Evolutionary conservation across 53 echinoderm and acorn worm genomes (phyloP).

Genomic region (Pentamera pediparva): DNA sequence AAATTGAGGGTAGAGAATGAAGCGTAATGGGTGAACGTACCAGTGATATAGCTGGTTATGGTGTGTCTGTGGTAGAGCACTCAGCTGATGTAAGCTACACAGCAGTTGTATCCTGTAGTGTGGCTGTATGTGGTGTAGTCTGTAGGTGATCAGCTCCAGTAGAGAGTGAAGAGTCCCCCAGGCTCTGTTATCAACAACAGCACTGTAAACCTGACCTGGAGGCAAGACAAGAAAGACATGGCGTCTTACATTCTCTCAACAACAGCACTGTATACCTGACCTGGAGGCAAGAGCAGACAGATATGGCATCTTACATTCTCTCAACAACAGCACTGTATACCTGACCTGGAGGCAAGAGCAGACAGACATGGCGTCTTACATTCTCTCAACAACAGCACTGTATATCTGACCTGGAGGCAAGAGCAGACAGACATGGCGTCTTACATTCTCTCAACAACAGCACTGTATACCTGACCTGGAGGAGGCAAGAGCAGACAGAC

Average conservation of each 20-base stretch:
- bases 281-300: conserved; percentile 28
- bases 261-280: conserved; percentile 76
- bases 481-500: not conserved
- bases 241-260: too few species aligned
- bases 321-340: conserved; percentile 75
- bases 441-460: too few species aligned
- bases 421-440: not conserved
- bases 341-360: conserved; percentile 46
- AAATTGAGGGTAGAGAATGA: too few species aligned
- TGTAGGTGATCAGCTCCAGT: conserved; percentile 81
- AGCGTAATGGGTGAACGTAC: too few species aligned
- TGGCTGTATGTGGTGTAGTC: conserved; percentile 88
- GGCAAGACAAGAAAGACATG: not conserved
- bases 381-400: conserved; percentile 70
- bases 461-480: too few species aligned
- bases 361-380: not conserved
- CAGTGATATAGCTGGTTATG: conserved; percentile 90
- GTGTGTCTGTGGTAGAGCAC: conserved; percentile 72
- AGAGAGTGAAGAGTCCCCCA: conserved; percentile 95
- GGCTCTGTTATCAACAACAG: conserved; percentile 59
- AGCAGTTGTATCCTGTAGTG: conserved; percentile 93
- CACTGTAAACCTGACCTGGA: conserved; percentile 75
- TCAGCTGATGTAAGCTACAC: conserved; percentile 67
- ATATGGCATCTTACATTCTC: not conserved
- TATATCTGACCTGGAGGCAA: conserved; percentile 64